phyloP scores from a whole-genome alignment of 2,113 vertebrate genomes.

The Pseudorectes ferrugineus region DNA sequence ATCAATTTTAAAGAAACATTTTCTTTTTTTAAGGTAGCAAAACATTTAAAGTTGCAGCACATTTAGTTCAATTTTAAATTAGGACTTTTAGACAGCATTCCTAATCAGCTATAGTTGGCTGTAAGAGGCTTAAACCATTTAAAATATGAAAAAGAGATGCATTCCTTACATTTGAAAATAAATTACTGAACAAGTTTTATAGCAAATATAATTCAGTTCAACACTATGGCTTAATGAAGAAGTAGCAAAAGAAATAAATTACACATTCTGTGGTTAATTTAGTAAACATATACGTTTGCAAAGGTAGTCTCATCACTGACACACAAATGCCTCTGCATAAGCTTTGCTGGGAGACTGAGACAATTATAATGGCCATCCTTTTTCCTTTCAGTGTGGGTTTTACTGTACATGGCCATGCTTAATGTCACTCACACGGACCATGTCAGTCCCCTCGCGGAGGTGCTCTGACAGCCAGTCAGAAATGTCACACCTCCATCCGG shows the following conservation, averaged over 20 bases:
- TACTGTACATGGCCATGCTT: background rate
- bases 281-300: background rate
- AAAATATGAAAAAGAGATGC: background rate
- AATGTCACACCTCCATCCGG: background rate
- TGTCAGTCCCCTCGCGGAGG: background rate
- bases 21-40: background rate
- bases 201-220: conserved; percentile 24
- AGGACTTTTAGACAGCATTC: background rate
- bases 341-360: background rate
- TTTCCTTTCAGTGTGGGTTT: background rate
- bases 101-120: background rate
- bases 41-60: background rate
- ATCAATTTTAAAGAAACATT: background rate
- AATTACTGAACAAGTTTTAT: background rate
- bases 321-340: background rate
- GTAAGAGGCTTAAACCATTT: background rate
- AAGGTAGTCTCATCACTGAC: background rate
- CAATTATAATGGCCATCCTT: background rate
- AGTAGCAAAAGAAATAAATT: conserved; percentile 6
- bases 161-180: background rate
- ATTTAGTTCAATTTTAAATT: conserved; percentile 5
- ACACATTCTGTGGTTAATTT: background rate
- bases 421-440: accelerated
- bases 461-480: background rate
- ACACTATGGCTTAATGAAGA: background rate